Base-by-base conservation (phyloP, 2,888 invertebrate genomes). In the Sesia bembeciformis region DNA sequence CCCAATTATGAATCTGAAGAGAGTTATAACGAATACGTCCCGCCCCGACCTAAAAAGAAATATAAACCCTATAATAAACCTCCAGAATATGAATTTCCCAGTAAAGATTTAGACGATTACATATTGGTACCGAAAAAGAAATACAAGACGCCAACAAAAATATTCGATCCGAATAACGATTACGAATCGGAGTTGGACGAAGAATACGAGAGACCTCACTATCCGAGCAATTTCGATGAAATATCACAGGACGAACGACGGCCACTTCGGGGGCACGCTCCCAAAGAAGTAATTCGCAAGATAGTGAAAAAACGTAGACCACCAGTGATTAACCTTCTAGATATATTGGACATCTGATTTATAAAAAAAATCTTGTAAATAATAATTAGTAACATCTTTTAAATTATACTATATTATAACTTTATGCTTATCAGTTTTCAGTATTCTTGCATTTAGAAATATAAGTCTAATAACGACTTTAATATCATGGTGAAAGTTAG, bases 51-150 rank as follows among this genome's bases (percentile, higher is more conserved):
- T 3, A 82, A 83, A 60, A 84, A 80, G 66, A 84, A 83, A 57
- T 60, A 71, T 39, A 81, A 76, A 49, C 87, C 85, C 46, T 23
- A 23, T 23, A 61, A 69, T 39, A 84, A 82, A 58, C 67, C 72
- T 55, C 70, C 77, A 4, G 81, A 88, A 56, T 68, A 66, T 4
- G 65, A 63, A 51, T 68, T 66, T 57, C 63, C 71, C 3, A 69
- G 65, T 56, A 84, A 84, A 40, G 79, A 85, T 56, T 60, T 79
- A 54, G 84, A 82, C 60, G 88, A 88, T 57, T 86, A 82, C 50
- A 73, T 83, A 55, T 68, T 85, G 61, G 84, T 87, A 39, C 88
- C 87, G 42, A 88, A 88, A 60, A 86, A 83, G 66, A 89, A 88
- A 61, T 70, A 77, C 54, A 87, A 81, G 59, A 70, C 66, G 57